A percentile compares a stretch with the other conserved stretches of the same genome.
phyloP scores from a whole-genome alignment of 2,888 invertebrate genomes.

The Neuroscelio doddi region DNA sequence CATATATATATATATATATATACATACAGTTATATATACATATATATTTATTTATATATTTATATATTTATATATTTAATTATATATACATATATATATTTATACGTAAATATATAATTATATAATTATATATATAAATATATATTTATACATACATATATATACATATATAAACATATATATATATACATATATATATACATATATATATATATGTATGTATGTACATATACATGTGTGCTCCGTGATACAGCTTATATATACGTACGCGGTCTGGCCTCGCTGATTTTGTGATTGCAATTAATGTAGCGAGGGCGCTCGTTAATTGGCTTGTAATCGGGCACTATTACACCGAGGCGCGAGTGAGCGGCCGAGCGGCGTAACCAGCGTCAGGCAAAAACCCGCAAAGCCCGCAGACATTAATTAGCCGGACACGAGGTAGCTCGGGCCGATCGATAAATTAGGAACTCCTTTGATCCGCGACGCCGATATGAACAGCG shows the following conservation, averaged over 20 bases:
- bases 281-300: conserved; percentile 55
- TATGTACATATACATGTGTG: background rate
- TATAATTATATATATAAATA: too few species aligned
- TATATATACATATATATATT: too few species aligned
- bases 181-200: too few species aligned
- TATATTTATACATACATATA: too few species aligned
- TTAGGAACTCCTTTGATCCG: conserved; percentile 53
- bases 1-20: too few species aligned
- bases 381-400: conserved; percentile 47
- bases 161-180: too few species aligned
- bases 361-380: conserved; percentile 38
- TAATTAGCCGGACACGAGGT: conserved; percentile 56
- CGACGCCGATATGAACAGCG: conserved; percentile 52
- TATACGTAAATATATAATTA: too few species aligned
- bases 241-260: conserved; percentile 7
- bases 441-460: conserved; percentile 51
- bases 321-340: conserved; percentile 59
- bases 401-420: conserved; percentile 50
- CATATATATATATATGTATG: conserved; percentile 14
- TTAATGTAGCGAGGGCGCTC: conserved; percentile 54
- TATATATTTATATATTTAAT: too few species aligned
- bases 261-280: conserved; percentile 22
- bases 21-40: too few species aligned
- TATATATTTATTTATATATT: too few species aligned
- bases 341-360: conserved; percentile 51